These are phyloP conservation scores for Zoanthus gigantus DNA, from an alignment of 92 coral and sea anemone species.

Conservation along the genomic window DNA sequence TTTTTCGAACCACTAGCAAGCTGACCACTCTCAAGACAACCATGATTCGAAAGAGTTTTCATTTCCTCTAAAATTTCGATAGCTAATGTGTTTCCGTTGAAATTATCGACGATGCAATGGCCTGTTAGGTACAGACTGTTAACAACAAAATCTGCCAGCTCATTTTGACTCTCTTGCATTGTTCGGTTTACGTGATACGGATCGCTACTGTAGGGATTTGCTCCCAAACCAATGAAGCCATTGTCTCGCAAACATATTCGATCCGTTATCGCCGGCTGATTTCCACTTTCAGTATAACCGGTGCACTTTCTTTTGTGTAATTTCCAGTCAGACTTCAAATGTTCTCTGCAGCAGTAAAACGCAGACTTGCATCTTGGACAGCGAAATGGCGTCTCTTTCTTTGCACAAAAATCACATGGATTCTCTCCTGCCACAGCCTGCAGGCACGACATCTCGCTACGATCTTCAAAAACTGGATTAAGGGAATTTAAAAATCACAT, in stretches of 20 bases:
- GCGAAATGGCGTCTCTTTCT: constrained; percentile 41
- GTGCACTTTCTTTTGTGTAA: constrained; percentile 39
- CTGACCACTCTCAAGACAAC: constrained; percentile 32
- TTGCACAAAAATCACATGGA: constrained; percentile 38
- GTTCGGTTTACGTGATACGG: constrained; percentile 43
- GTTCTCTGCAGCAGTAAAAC: constrained; percentile 41
- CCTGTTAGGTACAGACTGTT: constrained; percentile 43
- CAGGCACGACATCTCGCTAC: constrained; percentile 33
- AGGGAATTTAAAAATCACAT: constrained; percentile 15
- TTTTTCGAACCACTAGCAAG: constrained; percentile 34
- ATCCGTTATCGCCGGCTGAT: constrained; percentile 42
- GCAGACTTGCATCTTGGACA: constrained; percentile 47
- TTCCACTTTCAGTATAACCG: constrained; percentile 30
- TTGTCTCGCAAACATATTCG: constrained; percentile 47
- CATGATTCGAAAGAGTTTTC: constrained; percentile 8
- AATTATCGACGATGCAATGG: constrained; percentile 44
- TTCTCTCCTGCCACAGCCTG: not conserved
- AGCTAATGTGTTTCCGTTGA: constrained; percentile 34
- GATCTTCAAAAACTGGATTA: not conserved
- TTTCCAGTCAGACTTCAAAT: constrained; percentile 45
- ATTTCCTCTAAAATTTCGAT: constrained; percentile 46
- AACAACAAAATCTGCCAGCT: constrained; percentile 43
- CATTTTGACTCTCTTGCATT: constrained; percentile 42
- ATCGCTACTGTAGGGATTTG: constrained; percentile 43
- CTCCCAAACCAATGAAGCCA: constrained; percentile 40